Evolutionary conservation across 2,113 vertebrate species (phyloP), one percentile per base, ranked within the genome.

Genomic region (Hippopotamus amphibius): DNA sequence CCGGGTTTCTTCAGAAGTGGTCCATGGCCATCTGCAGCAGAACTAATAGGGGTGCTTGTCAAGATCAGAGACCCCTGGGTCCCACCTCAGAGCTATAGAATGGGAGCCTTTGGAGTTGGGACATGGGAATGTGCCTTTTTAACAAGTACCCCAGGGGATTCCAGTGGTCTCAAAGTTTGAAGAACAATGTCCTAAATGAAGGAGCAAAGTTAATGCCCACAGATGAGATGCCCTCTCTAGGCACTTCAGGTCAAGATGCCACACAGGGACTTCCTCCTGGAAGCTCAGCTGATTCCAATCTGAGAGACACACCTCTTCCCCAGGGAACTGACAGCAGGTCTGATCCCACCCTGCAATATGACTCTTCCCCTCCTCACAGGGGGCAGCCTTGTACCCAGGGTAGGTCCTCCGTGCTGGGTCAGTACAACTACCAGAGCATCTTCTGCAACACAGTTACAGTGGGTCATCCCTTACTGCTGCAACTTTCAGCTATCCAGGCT

Each of bases 361-460:
- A 13, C 5, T 12, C 10, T 43, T 6, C 17, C 9, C 1, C 11
- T 65, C 17, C 65, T 43, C 7, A 12, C 9, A 8, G 65, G 5
- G 57, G 21, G 14, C 33, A 53, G 26, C 7, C 30, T 33, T 22
- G 15, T 16, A 10, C 12, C 69, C 24, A 6, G 14, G 1, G 2
- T 0, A 33, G 76, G 14, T 41, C 41, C 17, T n/a, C 28, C 61
- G 10, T n/a, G 74, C 41, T 50, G 80, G 48, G 17, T 7, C 13
- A 41, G 55, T 7, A 33, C 30, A n/a, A 48, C 0, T 48, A 59
- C 30, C 79, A 55, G 19, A 72, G 48, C 22, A 17, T 65, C 80
- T 80, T 21, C 37, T 41, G 26, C 81, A 57, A 59, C 0, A 1
- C 2, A 26, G 72, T 68, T 24, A 30, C 0, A 2, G 7, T 6